Evolutionary conservation across 2,888 invertebrate species (phyloP).

Genomic region (Drosophila glabriapex): DNA sequence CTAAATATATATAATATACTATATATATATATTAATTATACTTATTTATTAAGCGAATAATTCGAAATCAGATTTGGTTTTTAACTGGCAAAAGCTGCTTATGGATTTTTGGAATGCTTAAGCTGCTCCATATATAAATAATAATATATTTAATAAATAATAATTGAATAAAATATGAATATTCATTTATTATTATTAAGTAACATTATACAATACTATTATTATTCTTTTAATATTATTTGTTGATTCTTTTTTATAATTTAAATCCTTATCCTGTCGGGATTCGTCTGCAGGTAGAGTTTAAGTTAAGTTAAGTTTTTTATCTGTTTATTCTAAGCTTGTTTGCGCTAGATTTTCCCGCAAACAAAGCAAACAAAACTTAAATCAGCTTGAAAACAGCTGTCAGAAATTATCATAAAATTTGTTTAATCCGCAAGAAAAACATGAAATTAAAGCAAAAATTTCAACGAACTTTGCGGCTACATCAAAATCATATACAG

Average conservation of each 20-base stretch:
- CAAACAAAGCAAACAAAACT: background rate
- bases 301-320: background rate
- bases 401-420: background rate
- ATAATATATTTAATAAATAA: too few relatives aligned
- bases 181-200: background rate
- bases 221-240: background rate
- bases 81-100: background rate
- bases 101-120: background rate
- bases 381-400: background rate
- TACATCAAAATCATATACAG: background rate
- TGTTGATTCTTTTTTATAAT: background rate
- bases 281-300: background rate
- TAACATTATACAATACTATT: background rate
- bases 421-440: slow-evolving; percentile 3
- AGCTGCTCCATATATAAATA: too few relatives aligned
- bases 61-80: background rate
- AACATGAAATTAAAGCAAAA: background rate
- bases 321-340: background rate
- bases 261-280: background rate
- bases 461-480: background rate
- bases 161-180: too few relatives aligned
- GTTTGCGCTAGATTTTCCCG: background rate
- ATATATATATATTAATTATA: background rate
- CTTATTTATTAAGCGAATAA: background rate
- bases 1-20: background rate